phyloP scores from a whole-genome alignment of 2,797 vertebrate species.

The Falco rusticolus region DNA sequence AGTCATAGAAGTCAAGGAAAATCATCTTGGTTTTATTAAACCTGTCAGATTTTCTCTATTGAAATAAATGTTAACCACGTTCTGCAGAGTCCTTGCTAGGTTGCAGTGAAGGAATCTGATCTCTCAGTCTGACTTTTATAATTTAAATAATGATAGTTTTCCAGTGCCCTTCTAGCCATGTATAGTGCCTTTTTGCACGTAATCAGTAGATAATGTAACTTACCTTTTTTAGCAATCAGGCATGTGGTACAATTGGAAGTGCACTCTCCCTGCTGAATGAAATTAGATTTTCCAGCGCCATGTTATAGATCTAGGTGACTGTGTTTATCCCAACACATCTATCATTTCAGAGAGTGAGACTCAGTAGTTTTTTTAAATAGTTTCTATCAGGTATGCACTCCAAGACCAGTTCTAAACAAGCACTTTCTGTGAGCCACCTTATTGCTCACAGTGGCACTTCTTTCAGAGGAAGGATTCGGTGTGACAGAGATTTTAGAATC shows the following conservation, averaged over 20 bases:
- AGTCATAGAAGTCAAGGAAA: slow-evolving; percentile 62
- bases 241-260: slow-evolving; percentile 11
- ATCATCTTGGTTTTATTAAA: slow-evolving; percentile 57
- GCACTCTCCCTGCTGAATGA: neutral
- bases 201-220: slow-evolving; percentile 48
- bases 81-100: slow-evolving; percentile 20
- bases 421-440: neutral
- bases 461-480: neutral
- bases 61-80: slow-evolving; percentile 48
- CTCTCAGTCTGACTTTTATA: slow-evolving; percentile 39
- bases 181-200: neutral
- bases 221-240: slow-evolving; percentile 16
- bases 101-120: slow-evolving; percentile 13
- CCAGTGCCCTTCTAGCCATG: neutral
- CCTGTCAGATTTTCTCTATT: slow-evolving; percentile 52
- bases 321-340: slow-evolving; percentile 49
- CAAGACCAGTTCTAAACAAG: neutral
- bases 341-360: neutral
- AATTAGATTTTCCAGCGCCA: slow-evolving; percentile 14
- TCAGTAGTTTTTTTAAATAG: neutral
- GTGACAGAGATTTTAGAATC: neutral
- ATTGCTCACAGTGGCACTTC: neutral
- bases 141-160: slow-evolving; percentile 29
- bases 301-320: slow-evolving; percentile 35
- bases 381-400: neutral